A percentile compares a stretch with the other conserved stretches of the same genome.
These are phyloP conservation scores for Brachylomia viminalis DNA, from an alignment of 2,888 invertebrate genomes.

Conservation along the genomic window DNA sequence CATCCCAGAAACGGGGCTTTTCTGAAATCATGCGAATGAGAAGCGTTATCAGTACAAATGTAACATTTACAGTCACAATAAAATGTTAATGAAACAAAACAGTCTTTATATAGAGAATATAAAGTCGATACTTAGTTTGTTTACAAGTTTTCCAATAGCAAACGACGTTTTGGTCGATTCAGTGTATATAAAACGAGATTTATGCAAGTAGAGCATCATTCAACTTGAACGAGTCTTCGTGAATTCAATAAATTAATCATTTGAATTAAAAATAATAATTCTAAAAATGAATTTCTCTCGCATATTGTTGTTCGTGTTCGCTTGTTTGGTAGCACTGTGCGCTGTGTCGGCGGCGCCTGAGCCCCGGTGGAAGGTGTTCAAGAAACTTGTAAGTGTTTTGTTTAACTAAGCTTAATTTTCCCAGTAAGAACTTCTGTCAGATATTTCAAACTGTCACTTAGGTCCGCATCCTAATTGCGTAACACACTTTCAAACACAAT, in stretches of 20 bases:
- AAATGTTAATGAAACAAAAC: not conserved
- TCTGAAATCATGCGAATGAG: not conserved
- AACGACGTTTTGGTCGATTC: not conserved
- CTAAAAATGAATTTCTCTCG: conserved; percentile 76
- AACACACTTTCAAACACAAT: too few relatives aligned
- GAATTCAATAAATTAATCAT: conserved; percentile 27
- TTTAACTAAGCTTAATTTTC: not conserved
- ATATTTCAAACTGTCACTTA: not conserved
- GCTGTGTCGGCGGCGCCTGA: conserved; percentile 75
- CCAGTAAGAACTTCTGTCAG: not conserved
- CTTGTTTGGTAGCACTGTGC: conserved; percentile 72
- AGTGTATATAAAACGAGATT: conserved; percentile 45
- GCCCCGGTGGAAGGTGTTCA: conserved; percentile 78
- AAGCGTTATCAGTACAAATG: conserved; percentile 22
- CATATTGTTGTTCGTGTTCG: conserved; percentile 76
- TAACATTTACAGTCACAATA: not conserved
- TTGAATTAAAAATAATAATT: conserved; percentile 39
- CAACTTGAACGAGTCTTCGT: conserved; percentile 23
- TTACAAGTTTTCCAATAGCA: not conserved
- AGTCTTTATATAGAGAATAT: accelerated
- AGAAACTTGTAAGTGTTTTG: conserved; percentile 74
- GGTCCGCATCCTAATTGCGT: too few relatives aligned
- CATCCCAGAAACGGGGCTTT: conserved; percentile 20
- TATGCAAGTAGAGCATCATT: conserved; percentile 53
- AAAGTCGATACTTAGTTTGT: not conserved